phyloP scores from a whole-genome alignment of 1,140 invertebrate genomes.

The Metaphire vulgaris region DNA sequence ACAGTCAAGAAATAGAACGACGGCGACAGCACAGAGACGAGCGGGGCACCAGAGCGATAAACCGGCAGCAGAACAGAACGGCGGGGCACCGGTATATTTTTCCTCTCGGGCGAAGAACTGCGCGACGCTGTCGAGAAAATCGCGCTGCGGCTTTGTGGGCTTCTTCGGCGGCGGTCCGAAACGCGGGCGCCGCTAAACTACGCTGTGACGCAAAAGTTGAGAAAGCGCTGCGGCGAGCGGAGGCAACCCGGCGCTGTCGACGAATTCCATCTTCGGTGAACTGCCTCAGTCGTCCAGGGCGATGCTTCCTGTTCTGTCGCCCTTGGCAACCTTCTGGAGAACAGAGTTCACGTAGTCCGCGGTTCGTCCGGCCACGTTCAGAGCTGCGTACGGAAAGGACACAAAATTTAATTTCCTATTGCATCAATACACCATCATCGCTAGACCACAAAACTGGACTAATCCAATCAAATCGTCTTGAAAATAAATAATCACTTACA shows the following conservation, averaged over 20 bases:
- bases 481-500: not conserved
- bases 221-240: no score
- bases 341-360: conserved; percentile 80
- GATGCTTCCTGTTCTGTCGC: conserved; percentile 42
- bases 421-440: conserved; percentile 12
- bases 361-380: conserved; percentile 70
- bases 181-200: no score
- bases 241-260: no score
- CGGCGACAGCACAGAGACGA: not conserved
- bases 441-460: conserved; percentile 13
- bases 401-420: conserved; percentile 10
- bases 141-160: no score
- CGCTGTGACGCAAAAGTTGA: no score
- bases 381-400: conserved; percentile 57
- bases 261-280: no score
- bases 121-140: no score
- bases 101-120: no score
- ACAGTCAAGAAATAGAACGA: not conserved
- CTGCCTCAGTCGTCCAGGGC: not conserved
- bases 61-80: no score
- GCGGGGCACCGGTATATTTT: no score
- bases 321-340: conserved; percentile 60
- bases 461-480: not conserved
- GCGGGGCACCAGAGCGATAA: no score
- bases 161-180: no score